Evolutionary conservation across 1,140 invertebrate genomes (phyloP).

Genomic region (Physella acuta): DNA sequence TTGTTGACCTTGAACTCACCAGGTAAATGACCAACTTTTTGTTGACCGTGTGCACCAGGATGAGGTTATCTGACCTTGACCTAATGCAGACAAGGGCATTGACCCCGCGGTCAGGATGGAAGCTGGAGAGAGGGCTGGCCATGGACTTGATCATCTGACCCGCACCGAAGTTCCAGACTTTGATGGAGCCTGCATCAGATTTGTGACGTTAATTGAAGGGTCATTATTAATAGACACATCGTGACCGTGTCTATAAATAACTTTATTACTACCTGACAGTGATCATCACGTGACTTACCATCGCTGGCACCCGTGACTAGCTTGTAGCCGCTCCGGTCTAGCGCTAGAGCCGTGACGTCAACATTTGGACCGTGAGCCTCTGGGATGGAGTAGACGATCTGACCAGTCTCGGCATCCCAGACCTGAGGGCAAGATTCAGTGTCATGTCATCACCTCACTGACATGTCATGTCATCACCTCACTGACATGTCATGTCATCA

Average conservation of each 20-base stretch:
- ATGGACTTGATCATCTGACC: constrained; percentile 54
- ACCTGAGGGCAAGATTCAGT: constrained; percentile 44
- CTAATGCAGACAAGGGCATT: constrained; percentile 42
- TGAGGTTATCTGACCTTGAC: constrained; percentile 39
- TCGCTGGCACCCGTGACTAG: constrained; percentile 54
- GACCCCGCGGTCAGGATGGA: constrained; percentile 51
- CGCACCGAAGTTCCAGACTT: constrained; percentile 58
- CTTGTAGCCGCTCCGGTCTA: constrained; percentile 55
- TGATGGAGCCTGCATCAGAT: constrained; percentile 58
- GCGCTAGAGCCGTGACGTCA: constrained; percentile 48
- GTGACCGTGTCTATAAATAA: background rate
- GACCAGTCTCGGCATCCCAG: constrained; percentile 57
- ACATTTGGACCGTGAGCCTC: constrained; percentile 51
- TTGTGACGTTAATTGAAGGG: constrained; percentile 3
- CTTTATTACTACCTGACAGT: background rate
- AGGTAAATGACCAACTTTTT: background rate
- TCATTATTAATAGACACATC: background rate
- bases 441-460: too few species aligned
- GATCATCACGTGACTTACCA: constrained; percentile 46
- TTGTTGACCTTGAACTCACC: background rate
- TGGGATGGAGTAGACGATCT: constrained; percentile 50
- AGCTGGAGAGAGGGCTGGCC: constrained; percentile 15
- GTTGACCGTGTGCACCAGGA: constrained; percentile 35
- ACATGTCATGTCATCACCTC: too few species aligned
- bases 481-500: too few species aligned